phyloP scores from a whole-genome alignment of 1,140 invertebrate genomes.

The Drosophila orosa region DNA sequence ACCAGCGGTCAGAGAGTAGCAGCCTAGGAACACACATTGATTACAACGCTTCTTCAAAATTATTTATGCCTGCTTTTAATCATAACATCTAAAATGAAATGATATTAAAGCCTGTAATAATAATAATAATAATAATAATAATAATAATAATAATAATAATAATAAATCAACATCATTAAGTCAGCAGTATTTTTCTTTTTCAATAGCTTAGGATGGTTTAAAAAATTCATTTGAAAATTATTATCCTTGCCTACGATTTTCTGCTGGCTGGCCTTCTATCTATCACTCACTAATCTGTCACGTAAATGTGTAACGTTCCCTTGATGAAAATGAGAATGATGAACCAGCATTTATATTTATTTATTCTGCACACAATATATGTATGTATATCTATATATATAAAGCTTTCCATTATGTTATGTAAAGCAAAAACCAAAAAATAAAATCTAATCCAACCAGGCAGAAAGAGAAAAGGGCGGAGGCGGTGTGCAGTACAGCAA shows the following conservation, averaged over 20 bases:
- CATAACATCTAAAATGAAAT: neutral
- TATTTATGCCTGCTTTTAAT: neutral
- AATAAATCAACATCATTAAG: no score
- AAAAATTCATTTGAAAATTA: slow-evolving; percentile 67
- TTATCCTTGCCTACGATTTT: slow-evolving; percentile 25
- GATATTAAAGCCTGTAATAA: neutral
- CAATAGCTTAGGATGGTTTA: slow-evolving; percentile 10
- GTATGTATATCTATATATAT: slow-evolving; percentile 56
- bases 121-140: no score
- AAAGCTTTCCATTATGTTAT: slow-evolving; percentile 59
- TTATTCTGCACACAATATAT: slow-evolving; percentile 66
- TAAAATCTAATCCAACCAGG: slow-evolving; percentile 19
- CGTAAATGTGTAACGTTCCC: slow-evolving; percentile 72
- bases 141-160: no score
- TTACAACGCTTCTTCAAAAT: neutral
- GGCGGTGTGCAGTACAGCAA: slow-evolving; percentile 4
- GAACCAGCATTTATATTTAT: slow-evolving; percentile 74
- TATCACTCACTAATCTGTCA: slow-evolving; percentile 71
- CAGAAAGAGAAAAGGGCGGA: slow-evolving; percentile 3
- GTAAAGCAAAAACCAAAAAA: slow-evolving; percentile 49
- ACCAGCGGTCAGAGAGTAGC: no score
- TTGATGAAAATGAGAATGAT: slow-evolving; percentile 74
- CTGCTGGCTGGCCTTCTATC: slow-evolving; percentile 3
- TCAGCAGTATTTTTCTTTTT: no score
- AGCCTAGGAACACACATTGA: neutral